Evolutionary conservation across 2,113 vertebrate species (phyloP).

Genomic region (Tenrec ecaudatus): DNA sequence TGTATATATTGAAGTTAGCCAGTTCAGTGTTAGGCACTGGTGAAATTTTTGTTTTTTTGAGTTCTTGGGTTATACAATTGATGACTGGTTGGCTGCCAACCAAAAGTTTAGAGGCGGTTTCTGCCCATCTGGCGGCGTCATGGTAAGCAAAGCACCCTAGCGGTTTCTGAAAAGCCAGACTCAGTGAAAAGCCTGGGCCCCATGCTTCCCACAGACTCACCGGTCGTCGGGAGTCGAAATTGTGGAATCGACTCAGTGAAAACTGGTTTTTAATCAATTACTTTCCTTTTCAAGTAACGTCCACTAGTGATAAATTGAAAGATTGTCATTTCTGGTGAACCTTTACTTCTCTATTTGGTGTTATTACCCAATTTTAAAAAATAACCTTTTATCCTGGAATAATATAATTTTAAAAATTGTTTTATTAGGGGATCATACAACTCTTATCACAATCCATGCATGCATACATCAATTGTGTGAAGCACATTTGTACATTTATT

Average conservation of each 20-base stretch:
- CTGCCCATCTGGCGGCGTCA: neutral
- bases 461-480: too few relatives aligned
- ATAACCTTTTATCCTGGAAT: neutral
- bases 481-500: too few relatives aligned
- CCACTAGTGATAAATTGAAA: neutral
- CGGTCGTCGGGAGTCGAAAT: too few relatives aligned
- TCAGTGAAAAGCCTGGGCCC: too few relatives aligned
- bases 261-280: neutral
- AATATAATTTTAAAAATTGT: too few relatives aligned
- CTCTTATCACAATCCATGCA: too few relatives aligned
- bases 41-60: neutral
- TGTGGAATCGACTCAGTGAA: neutral
- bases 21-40: neutral
- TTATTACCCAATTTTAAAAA: slow-evolving; percentile 8
- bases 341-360: neutral
- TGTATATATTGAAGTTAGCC: slow-evolving; percentile 9
- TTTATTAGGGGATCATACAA: too few relatives aligned
- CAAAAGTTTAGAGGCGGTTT: neutral
- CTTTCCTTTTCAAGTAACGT: neutral
- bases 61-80: neutral
- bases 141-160: neutral
- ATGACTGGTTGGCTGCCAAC: neutral
- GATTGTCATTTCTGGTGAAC: neutral
- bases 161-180: neutral
- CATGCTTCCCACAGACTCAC: too few relatives aligned